Percentiles rank a stretch among this genome's conserved stretches.
These are phyloP conservation scores for Tridacna gigas DNA, from an alignment of 2,888 invertebrate species.

Conservation along the genomic window DNA sequence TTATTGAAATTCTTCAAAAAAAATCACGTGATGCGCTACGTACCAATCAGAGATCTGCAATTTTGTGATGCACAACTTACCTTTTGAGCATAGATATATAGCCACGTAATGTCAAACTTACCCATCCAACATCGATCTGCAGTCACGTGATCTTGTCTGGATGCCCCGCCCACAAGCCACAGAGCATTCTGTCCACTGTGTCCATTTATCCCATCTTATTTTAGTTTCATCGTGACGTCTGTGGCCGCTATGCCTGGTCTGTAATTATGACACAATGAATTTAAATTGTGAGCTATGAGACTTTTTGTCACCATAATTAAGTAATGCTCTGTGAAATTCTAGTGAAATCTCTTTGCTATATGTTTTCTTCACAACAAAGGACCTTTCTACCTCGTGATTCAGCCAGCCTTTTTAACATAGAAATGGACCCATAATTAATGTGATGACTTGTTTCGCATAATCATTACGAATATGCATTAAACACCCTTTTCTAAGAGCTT, in stretches of 20 bases:
- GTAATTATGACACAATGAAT: not conserved
- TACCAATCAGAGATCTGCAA: not conserved
- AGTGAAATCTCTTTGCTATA: too few relatives aligned
- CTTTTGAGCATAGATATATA: not conserved
- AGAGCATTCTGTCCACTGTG: slow-evolving; percentile 64
- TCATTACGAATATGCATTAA: too few relatives aligned
- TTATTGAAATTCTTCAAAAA: not conserved
- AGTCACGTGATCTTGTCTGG: slow-evolving; percentile 54
- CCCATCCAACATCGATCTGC: slow-evolving; percentile 52
- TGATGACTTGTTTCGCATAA: too few relatives aligned
- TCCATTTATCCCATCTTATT: slow-evolving; percentile 58
- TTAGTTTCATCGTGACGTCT: slow-evolving; percentile 15
- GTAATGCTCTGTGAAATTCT: too few relatives aligned
- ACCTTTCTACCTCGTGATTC: too few relatives aligned
- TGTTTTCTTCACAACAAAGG: too few relatives aligned
- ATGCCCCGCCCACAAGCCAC: slow-evolving; percentile 66
- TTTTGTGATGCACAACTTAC: not conserved
- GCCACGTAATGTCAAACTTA: slow-evolving; percentile 24
- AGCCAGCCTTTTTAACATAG: too few relatives aligned
- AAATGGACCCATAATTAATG: too few relatives aligned
- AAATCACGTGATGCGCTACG: not conserved
- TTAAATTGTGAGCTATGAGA: too few relatives aligned
- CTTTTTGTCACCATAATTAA: too few relatives aligned
- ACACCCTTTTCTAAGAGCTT: too few relatives aligned
- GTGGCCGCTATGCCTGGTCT: slow-evolving; percentile 23